Base-by-base conservation (phyloP, 2,888 invertebrate species). In the Sipha maydis region DNA sequence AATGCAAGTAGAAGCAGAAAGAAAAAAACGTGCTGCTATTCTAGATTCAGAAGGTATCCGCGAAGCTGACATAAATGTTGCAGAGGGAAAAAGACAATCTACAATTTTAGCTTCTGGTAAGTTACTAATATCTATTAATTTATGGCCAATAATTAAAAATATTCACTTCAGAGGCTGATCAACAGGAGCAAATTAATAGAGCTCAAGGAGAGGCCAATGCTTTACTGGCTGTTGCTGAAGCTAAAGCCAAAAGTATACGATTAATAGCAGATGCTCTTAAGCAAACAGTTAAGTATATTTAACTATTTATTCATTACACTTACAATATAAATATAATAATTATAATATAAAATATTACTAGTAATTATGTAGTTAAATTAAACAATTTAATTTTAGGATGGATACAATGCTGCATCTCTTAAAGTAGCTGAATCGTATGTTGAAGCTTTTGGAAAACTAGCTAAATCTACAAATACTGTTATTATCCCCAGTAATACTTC, bases 1-100 rank as follows among this genome's bases (percentile, higher is more conserved):
- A 92, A 99, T 99, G 98, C 99, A 99, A 93, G 99, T 99, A 0
- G 99, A 99, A 93, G 99, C 99, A 0, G 99, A 99, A 92, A 93
- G 99, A 86, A 95, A 96, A 91, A 99, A 99, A 92, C 93, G 99
- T 90, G 99, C 99, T 0, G 96, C 98, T 28, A 97, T 99, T 91
- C 93, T 99, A 90, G 99, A 99, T 92, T 99, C 99, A 0, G 99
- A 99, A 93, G 99, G 99, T 92, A 94, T 95, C 19, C 93, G 97
- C 48, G 96, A 96, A 90, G 97, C 97, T 0, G 98, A 99, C 90
- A 98, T 99, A 89, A 99, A 99, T 92, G 96, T 98, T 11, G 99
- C 99, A 0, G 98, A 99, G 92, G 99, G 99, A 91, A 96, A 97
- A 92, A 95, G 99, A 89, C 95, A 95, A 91, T 94, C 99, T 0